A percentile compares a stretch with the other conserved stretches of the same genome.
Evolutionary conservation across 2,113 vertebrate genomes (phyloP).

Genomic region (Stigmatopora argus): DNA sequence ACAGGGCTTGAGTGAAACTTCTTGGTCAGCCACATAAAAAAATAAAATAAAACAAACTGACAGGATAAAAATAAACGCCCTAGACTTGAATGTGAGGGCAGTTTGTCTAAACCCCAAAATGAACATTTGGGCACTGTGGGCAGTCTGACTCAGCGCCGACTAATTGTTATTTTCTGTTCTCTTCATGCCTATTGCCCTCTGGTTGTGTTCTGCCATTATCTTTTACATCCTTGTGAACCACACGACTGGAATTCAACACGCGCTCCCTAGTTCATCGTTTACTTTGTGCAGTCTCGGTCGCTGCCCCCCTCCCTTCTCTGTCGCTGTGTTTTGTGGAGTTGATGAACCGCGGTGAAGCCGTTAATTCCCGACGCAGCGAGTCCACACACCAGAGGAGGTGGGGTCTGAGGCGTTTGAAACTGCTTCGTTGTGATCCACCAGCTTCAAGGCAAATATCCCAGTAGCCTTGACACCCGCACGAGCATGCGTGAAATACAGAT

Average conservation of each 20-base stretch:
- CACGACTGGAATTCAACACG: slow-evolving; percentile 29
- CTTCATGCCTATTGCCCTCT: slow-evolving; percentile 47
- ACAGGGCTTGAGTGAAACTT: background rate
- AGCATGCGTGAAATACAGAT: slow-evolving; percentile 17
- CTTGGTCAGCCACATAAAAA: background rate
- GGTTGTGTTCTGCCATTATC: slow-evolving; percentile 37
- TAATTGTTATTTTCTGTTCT: slow-evolving; percentile 51
- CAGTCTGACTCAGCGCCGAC: slow-evolving; percentile 60
- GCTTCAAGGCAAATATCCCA: slow-evolving; percentile 59
- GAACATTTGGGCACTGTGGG: slow-evolving; percentile 56
- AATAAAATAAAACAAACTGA: too few relatives aligned
- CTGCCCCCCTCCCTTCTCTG: slow-evolving; percentile 22
- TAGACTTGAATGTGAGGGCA: slow-evolving; percentile 25
- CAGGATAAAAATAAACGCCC: slow-evolving; percentile 8
- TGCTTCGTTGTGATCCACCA: slow-evolving; percentile 52
- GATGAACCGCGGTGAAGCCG: slow-evolving; percentile 56
- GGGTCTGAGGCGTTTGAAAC: slow-evolving; percentile 47
- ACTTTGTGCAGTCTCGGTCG: slow-evolving; percentile 23
- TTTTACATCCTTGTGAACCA: slow-evolving; percentile 22
- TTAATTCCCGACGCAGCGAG: slow-evolving; percentile 57
- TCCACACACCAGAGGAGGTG: slow-evolving; percentile 44
- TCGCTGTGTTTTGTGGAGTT: slow-evolving; percentile 40
- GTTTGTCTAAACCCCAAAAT: slow-evolving; percentile 47
- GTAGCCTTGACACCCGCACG: slow-evolving; percentile 32
- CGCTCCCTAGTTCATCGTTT: slow-evolving; percentile 40